phyloP scores from a whole-genome alignment of 1,140 invertebrate species.

The Archivesica marissinica region DNA sequence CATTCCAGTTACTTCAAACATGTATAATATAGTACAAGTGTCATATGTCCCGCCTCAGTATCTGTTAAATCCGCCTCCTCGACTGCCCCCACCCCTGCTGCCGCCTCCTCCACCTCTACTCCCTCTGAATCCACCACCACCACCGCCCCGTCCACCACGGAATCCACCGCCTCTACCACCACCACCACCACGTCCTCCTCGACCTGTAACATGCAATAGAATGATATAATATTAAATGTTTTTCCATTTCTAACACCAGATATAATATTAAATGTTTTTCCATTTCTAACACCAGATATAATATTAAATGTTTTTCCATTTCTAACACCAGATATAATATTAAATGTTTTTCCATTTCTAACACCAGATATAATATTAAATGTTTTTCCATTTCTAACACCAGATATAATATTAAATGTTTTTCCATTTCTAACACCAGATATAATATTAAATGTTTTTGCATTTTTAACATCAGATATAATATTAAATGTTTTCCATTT shows the following conservation, averaged over 20 bases:
- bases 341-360: no score
- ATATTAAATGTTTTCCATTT: no score
- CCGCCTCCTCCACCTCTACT: constrained; percentile 68
- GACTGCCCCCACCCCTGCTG: constrained; percentile 68
- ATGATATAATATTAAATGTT: background rate
- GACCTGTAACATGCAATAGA: constrained; percentile 34
- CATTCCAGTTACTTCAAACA: no score
- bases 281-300: background rate
- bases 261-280: background rate
- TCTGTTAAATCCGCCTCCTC: constrained; percentile 53
- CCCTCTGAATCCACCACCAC: constrained; percentile 65
- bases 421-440: no score
- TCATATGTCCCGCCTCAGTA: background rate
- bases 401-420: no score
- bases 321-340: background rate
- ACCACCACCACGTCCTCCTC: constrained; percentile 76
- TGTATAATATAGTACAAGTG: no score
- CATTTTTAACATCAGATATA: no score
- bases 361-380: no score
- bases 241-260: background rate
- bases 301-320: background rate
- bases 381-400: no score
- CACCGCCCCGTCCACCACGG: constrained; percentile 80
- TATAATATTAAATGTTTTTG: no score
- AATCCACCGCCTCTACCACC: constrained; percentile 85